phyloP scores from a whole-genome alignment of 2,888 invertebrate species.

The Theodoxus fluviatilis region DNA sequence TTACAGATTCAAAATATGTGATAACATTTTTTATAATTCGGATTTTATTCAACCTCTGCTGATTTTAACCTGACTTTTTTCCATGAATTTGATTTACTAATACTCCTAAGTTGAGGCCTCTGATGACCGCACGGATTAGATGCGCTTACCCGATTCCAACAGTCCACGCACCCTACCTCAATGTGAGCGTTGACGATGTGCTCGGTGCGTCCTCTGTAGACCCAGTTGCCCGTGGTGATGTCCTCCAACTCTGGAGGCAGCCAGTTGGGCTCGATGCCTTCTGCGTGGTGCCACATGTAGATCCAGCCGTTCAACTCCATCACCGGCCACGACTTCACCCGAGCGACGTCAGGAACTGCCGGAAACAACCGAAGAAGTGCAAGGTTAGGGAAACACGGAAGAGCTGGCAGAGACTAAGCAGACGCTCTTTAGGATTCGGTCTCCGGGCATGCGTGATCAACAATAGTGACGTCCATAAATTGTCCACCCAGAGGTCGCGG shows the following conservation, averaged over 20 bases:
- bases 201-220: constrained; percentile 79
- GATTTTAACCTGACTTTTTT: too few relatives aligned
- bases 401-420: background rate
- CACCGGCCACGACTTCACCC: constrained; percentile 75
- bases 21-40: too few relatives aligned
- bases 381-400: background rate
- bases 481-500: background rate
- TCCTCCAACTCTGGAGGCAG: constrained; percentile 70
- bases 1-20: too few relatives aligned
- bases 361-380: constrained; percentile 19
- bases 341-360: constrained; percentile 76
- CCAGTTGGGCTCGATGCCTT: constrained; percentile 77
- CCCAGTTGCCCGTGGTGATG: constrained; percentile 71
- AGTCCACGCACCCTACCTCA: too few relatives aligned
- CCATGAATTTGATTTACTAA: too few relatives aligned
- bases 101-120: too few relatives aligned
- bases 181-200: constrained; percentile 80
- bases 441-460: background rate
- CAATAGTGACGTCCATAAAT: background rate
- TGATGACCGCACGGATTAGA: too few relatives aligned
- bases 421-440: too few relatives aligned
- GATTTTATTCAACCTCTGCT: too few relatives aligned
- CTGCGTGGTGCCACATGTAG: constrained; percentile 85
- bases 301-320: constrained; percentile 78
- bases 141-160: too few relatives aligned